Evolutionary conservation across 2,113 vertebrate genomes (phyloP), one percentile per base, ranked within the genome.

Genomic region (Rhinichthys klamathensis): DNA sequence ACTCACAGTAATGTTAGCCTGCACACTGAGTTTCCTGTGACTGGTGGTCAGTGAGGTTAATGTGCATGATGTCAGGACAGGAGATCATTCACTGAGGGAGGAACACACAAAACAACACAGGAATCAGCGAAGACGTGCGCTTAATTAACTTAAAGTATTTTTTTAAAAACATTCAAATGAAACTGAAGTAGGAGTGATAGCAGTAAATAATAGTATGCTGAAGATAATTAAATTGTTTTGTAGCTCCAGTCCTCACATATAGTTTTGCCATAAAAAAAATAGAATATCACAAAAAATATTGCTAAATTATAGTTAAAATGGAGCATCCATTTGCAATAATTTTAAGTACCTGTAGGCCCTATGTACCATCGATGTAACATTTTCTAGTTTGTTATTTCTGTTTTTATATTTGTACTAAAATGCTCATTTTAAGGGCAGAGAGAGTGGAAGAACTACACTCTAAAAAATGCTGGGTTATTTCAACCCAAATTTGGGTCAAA

Each of bases 1-100:
- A 79, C 76, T 79, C 76, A 35, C 51, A 79, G 80, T 82, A 82
- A 82, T 70, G 80, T 46, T 46, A 82, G 46, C 80, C 63, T 70
- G 80, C 27, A 35, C 27, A 13, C 63, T 3, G 65, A 56, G 80
- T 82, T 82, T 82, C 80, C 65, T 72, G 49, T 72, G 69, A 82
- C 80, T 38, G 65, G 46, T 38, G 49, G 46, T 25, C 46, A 54
- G 51, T 15, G 46, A 69, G 41, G 80, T 82, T 82, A 54, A 82
- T 49, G 44, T 25, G 80, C 32, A 63, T 23, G 23, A 51, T 35
- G 27, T 35, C 35, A 82, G 49, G 6, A 82, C 35, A 82, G 49
- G 6, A 82, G 65, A 54, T 82, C 49, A 11, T 49, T 72, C 44
- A 70, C 80, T 16, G 49, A 72, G 11, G 27, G 13, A 72, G 30